Conservation (phyloP, 2,888 invertebrate species). For the Pandemis heparana region DNA sequence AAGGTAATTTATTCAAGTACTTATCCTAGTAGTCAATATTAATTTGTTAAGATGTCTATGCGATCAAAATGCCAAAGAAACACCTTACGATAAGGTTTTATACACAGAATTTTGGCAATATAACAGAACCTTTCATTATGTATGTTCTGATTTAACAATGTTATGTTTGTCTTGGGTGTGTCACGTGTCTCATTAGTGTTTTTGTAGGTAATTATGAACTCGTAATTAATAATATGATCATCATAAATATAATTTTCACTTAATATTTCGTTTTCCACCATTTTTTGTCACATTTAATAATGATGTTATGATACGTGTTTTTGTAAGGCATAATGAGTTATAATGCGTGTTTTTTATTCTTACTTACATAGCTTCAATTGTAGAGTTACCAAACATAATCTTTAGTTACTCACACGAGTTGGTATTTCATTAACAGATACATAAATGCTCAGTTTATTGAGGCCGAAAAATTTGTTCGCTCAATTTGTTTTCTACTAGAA, state of each 20-base stretch:
- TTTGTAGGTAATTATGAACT: neutral
- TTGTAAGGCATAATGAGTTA: neutral
- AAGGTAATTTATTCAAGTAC: no score
- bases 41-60: neutral
- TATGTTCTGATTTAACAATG: neutral
- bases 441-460: neutral
- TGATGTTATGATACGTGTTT: neutral
- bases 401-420: neutral
- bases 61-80: neutral
- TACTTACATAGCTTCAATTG: no score
- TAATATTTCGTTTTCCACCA: neutral
- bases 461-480: neutral
- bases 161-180: neutral
- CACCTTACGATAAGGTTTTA: neutral
- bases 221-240: constrained; percentile 1
- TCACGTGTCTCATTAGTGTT: neutral
- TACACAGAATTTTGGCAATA: neutral
- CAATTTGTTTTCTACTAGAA: neutral
- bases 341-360: neutral
- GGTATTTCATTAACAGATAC: no score
- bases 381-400: neutral
- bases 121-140: neutral
- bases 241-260: neutral
- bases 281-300: neutral
- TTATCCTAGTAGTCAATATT: neutral